Evolutionary conservation across 2,797 vertebrate species (phyloP).

Genomic region (Octomys mimax): DNA sequence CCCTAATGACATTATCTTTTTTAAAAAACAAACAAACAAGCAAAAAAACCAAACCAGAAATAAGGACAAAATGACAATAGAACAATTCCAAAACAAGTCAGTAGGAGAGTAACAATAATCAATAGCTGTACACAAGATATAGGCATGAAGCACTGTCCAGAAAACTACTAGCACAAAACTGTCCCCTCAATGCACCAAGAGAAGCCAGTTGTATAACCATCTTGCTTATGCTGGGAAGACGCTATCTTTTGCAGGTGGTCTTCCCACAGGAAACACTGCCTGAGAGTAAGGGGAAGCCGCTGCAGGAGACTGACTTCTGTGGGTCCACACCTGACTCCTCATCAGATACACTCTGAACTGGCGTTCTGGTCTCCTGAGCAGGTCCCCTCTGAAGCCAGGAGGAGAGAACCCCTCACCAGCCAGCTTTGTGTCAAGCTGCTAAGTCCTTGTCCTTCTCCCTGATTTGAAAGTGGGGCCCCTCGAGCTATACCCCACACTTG

Average conservation of each 20-base stretch:
- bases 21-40: no score
- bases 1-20: no score
- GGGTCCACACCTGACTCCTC: background rate
- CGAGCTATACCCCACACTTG: background rate
- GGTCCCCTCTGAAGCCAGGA: background rate
- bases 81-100: no score
- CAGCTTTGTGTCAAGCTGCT: background rate
- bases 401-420: background rate
- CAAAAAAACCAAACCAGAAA: no score
- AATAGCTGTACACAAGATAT: no score
- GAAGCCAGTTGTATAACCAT: no score
- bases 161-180: no score
- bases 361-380: background rate
- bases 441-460: background rate
- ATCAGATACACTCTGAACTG: background rate
- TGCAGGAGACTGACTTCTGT: background rate
- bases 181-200: no score
- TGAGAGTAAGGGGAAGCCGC: background rate
- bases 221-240: background rate
- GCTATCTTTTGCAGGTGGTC: background rate
- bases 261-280: conserved; percentile 38
- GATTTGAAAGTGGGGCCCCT: background rate
- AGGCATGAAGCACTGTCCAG: no score
- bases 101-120: no score
- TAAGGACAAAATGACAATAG: no score